phyloP scores from a whole-genome alignment of 2,113 vertebrate genomes.

The Cygnus atratus region DNA sequence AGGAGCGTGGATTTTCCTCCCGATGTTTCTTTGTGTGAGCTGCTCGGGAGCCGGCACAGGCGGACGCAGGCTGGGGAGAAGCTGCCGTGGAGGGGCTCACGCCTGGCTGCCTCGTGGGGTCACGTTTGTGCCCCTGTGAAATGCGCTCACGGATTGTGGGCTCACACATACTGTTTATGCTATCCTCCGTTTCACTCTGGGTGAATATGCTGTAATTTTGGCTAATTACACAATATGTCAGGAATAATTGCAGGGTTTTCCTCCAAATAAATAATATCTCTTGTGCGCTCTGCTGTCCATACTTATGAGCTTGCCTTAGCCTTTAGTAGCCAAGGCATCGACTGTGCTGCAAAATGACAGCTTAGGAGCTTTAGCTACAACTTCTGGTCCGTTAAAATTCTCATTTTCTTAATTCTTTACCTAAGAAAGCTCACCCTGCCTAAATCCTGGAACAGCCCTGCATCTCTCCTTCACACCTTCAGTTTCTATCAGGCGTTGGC shows the following conservation, averaged over 20 bases:
- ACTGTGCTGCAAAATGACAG: conserved; percentile 2
- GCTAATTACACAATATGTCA: conserved; percentile 57
- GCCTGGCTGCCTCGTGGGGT: neutral
- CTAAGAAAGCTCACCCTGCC: neutral
- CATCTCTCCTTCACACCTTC: neutral
- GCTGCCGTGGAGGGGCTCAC: rapidly evolving
- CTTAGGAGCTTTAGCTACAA: neutral
- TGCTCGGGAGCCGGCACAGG: neutral
- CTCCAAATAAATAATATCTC: conserved; percentile 53
- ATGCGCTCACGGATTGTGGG: neutral
- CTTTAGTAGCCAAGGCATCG: neutral
- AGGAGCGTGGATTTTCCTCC: neutral
- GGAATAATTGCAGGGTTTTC: conserved; percentile 57
- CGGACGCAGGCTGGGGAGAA: neutral
- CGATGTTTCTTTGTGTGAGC: neutral
- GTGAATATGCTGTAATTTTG: conserved; percentile 56
- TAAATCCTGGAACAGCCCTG: neutral
- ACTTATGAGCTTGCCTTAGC: conserved; percentile 17
- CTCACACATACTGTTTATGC: conserved; percentile 2
- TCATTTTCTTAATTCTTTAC: neutral
- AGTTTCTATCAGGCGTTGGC: neutral
- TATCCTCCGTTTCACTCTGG: neutral
- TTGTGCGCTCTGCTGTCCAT: conserved; percentile 10
- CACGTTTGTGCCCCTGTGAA: neutral
- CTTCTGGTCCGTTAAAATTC: neutral